Conservation (phyloP, 2,888 invertebrate species). For the Dorcus parallelipipedus region DNA sequence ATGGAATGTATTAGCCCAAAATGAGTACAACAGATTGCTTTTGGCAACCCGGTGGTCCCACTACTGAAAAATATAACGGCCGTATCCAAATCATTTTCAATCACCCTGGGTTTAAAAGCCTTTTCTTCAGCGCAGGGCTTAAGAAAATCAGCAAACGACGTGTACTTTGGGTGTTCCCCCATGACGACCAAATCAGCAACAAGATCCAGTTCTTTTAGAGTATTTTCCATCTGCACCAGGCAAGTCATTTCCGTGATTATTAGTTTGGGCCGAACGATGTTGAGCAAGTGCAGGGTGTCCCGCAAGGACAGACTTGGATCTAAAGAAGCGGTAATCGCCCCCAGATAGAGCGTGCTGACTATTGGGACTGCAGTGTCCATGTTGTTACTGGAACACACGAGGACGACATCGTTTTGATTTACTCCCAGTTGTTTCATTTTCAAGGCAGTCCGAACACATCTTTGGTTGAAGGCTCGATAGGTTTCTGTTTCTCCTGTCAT, state of each 20-base stretch:
- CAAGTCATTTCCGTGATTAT: constrained; percentile 34
- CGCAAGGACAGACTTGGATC: constrained; percentile 32
- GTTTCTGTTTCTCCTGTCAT: constrained; percentile 6
- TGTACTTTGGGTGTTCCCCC: constrained; percentile 4
- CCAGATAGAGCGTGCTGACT: constrained; percentile 50
- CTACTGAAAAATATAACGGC: constrained; percentile 38
- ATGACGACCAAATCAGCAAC: constrained; percentile 18
- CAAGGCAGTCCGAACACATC: constrained; percentile 4
- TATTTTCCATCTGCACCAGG: constrained; percentile 29
- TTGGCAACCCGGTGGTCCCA: constrained; percentile 43
- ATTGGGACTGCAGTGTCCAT: constrained; percentile 49
- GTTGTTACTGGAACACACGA: constrained; percentile 51
- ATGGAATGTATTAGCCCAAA: constrained; percentile 2
- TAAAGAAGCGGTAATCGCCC: constrained; percentile 37
- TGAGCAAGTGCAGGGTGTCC: constrained; percentile 33
- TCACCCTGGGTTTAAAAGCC: constrained; percentile 25
- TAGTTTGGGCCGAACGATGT: constrained; percentile 34
- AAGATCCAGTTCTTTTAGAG: constrained; percentile 19
- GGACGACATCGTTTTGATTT: constrained; percentile 45
- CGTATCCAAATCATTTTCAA: constrained; percentile 24
- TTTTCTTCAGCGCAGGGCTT: constrained; percentile 19
- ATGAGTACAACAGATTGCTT: constrained; percentile 39
- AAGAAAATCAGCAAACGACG: constrained; percentile 18
- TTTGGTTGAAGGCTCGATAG: constrained; percentile 5
- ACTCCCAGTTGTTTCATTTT: constrained; percentile 9